Evolutionary conservation across 2,888 invertebrate species (phyloP).

Genomic region (Ramazzottius varieornatus): DNA sequence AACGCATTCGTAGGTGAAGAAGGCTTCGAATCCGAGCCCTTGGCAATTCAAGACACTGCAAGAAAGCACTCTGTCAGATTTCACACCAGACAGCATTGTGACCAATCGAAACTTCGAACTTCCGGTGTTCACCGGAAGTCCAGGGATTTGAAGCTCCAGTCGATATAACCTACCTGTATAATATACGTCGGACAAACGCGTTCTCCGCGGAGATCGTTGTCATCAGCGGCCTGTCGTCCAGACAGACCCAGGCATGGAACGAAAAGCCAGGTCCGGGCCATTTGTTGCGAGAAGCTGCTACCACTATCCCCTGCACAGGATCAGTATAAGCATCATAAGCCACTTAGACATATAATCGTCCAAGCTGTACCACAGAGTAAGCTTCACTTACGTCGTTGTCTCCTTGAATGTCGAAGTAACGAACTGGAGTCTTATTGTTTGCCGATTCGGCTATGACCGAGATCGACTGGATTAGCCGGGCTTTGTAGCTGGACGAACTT

Average conservation of each 20-base stretch:
- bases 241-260: conserved; percentile 31
- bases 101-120: conserved; percentile 5
- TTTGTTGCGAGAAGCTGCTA: conserved; percentile 28
- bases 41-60: conserved; percentile 28
- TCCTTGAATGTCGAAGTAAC: conserved; percentile 29
- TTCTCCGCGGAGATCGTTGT: conserved; percentile 6
- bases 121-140: conserved; percentile 15
- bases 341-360: not conserved
- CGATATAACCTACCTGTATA: conserved; percentile 28
- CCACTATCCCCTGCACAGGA: conserved; percentile 26
- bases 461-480: conserved; percentile 22
- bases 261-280: conserved; percentile 35
- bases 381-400: conserved; percentile 17
- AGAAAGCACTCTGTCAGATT: conserved; percentile 25
- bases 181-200: conserved; percentile 24
- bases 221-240: conserved; percentile 21
- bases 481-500: conserved; percentile 17
- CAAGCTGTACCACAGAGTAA: not conserved
- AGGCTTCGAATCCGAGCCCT: conserved; percentile 33
- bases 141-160: too few relatives aligned
- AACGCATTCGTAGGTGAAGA: conserved; percentile 30
- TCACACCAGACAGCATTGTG: conserved; percentile 23
- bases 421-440: conserved; percentile 22
- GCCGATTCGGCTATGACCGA: conserved; percentile 23
- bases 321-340: conserved; percentile 12